Percentiles rank a stretch among this genome's conserved stretches.
Conservation (phyloP, 2,113 vertebrate species). For the Rhineura floridana region DNA sequence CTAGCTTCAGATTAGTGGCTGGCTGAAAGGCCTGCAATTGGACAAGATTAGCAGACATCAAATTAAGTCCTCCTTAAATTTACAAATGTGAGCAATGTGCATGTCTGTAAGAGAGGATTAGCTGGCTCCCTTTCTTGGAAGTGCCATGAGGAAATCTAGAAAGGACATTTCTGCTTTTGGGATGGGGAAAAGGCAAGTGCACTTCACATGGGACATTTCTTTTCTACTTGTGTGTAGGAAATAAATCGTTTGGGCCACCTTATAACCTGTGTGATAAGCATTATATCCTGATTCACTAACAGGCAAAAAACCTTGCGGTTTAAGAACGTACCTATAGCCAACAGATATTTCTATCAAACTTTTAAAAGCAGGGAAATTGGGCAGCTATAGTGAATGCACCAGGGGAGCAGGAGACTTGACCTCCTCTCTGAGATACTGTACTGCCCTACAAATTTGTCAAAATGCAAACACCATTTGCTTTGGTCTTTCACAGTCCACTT, state of each 20-base stretch:
- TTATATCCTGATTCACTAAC: no score
- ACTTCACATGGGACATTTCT: background rate
- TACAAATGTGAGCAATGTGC: slow-evolving; percentile 67
- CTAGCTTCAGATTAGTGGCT: slow-evolving; percentile 55
- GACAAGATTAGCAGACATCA: slow-evolving; percentile 58
- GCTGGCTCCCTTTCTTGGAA: slow-evolving; percentile 38
- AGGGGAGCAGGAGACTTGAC: no score
- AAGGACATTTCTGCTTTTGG: slow-evolving; percentile 21
- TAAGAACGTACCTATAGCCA: no score
- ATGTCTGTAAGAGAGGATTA: slow-evolving; percentile 59
- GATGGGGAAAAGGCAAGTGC: background rate
- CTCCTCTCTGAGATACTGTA: no score
- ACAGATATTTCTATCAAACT: no score
- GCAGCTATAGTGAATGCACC: no score
- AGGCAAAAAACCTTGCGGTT: no score
- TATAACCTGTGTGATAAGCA: background rate
- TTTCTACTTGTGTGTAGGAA: background rate
- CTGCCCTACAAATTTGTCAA: no score
- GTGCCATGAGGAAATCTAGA: slow-evolving; percentile 22
- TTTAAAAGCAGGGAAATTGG: no score
- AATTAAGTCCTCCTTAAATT: slow-evolving; percentile 59
- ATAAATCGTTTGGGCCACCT: background rate
- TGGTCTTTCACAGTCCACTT: no score
- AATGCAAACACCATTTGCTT: no score
- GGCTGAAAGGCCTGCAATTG: slow-evolving; percentile 57